Evolutionary conservation across 2,113 vertebrate genomes (phyloP), one percentile per base, ranked within the genome.

Genomic region (Canis aureus): DNA sequence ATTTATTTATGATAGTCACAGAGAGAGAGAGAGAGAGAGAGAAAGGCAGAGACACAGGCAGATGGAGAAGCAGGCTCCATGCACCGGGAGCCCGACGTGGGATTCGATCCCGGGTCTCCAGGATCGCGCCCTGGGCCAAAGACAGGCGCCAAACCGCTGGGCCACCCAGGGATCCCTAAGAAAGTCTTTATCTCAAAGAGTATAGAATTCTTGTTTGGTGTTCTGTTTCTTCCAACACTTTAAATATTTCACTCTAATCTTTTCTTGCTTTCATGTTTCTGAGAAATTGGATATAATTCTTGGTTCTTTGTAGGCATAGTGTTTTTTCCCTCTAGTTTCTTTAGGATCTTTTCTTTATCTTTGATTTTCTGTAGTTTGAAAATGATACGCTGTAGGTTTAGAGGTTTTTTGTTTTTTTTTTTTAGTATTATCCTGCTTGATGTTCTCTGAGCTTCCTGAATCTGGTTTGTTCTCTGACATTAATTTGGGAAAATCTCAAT

Each of bases 341-440:
- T 92, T 84, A 2, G 32, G 22, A 62, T 60, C 29, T 84, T 83
- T 60, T 60, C 76, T 81, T 32, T 51, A 74, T 59, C 16, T 76
- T 89, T 89, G 71, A 84, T 62, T 27, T 91, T 82, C 53, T 92
- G 2, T 51, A 83, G 79, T 82, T 92, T 92, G 66, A 83, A 73
- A 73, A 60, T 60, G 13, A 15, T 53, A 32, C 35, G 29, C 5
- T 3, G 0, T 38, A 35, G 11, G 67, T 92, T 27, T 35, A 84
- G n/a, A 29, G 3, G 6, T 22, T 29, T 11, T 73, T 69, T 59
- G 35, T 51, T 51, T 29, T 38, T 11, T 83, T 83, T 69, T 59
- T 62, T 51, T 29, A 35, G 22, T 17, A 29, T 74, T 51, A 51
- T 92, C 32, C 22, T 84, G 22, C 25, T 81, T 62, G 57, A 29